Evolutionary conservation across 2,113 vertebrate species (phyloP), one percentile per base, ranked within the genome.

Genomic region (Scophthalmus maximus): DNA sequence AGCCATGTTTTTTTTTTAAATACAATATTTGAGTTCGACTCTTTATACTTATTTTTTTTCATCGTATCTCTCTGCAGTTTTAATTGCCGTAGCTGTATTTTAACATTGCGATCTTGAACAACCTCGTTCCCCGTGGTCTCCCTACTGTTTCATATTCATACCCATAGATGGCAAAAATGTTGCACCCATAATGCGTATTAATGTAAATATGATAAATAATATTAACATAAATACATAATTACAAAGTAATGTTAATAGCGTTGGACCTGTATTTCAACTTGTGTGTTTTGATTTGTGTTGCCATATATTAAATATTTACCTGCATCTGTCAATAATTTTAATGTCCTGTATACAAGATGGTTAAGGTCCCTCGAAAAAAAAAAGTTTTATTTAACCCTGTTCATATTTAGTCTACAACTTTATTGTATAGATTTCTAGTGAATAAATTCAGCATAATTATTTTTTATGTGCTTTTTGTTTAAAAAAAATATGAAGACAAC

Each of bases 101-200:
- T 1, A 72, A 74, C 65, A 30, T 15, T 60, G 57, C 17, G 71
- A 3, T 77, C 51, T 85, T 89, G 57, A 60, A 60, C 57, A 60
- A 8, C 8, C 57, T 12, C 11, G 32, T 34, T 34, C n/a, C n/a
- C n/a, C n/a, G 32, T 34, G 9, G 9, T 34, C 32, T 34, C 32
- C 5, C 32, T 34, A 9, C 32, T 6, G 32, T 34, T 34, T 34
- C 32, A 34, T 34, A 25, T 2, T 25, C 11, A 46, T 46, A n/a
- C 7, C 7, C 18, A 18, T 42, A 18, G 40, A 42, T 18, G 17
- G n/a, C 44, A 20, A 8, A 20, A 46, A 20, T 34, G 32, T 34
- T n/a, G n/a, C n/a, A n/a, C n/a, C n/a, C n/a, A n/a, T n/a, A n/a
- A n/a, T n/a, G n/a, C n/a, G n/a, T n/a, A n/a, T n/a, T n/a, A 18